A percentile compares a stretch with the other conserved stretches of the same genome.
These are phyloP conservation scores for Ailurus styani DNA, from an alignment of 2,113 vertebrate species.

Conservation along the genomic window DNA sequence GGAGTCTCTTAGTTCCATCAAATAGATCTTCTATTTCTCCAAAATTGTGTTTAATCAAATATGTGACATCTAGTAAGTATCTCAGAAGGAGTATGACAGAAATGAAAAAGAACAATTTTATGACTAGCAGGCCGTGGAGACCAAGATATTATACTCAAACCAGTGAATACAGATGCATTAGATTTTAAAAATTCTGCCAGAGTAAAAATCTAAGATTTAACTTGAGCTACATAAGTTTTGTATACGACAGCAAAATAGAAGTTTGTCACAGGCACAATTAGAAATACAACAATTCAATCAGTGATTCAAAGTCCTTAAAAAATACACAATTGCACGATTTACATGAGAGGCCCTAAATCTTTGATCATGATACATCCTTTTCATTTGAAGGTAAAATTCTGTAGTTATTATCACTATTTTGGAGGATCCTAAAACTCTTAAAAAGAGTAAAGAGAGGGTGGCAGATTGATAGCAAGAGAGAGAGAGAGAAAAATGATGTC, in stretches of 20 bases:
- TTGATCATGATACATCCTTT: neutral
- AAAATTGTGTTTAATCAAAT: conserved; percentile 21
- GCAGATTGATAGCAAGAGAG: neutral
- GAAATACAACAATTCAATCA: neutral
- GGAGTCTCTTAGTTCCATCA: neutral
- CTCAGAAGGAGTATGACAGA: neutral
- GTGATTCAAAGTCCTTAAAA: neutral
- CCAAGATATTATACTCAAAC: neutral
- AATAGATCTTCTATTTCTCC: neutral
- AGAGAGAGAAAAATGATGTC: neutral
- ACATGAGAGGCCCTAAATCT: neutral
- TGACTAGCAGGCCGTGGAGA: neutral
- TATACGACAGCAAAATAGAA: neutral
- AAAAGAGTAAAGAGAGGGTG: too few relatives aligned
- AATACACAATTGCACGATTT: neutral
- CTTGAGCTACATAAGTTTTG: neutral
- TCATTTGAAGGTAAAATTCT: neutral
- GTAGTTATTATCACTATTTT: neutral
- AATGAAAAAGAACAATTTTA: neutral
- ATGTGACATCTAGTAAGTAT: neutral
- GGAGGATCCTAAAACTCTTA: neutral
- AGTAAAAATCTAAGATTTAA: neutral
- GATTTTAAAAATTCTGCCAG: neutral
- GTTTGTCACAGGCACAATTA: neutral
- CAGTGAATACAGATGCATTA: neutral